Evolutionary conservation across 2,113 vertebrate genomes (phyloP), one percentile per base, ranked within the genome.

Genomic region (Dunckerocampus dactyliophorus): DNA sequence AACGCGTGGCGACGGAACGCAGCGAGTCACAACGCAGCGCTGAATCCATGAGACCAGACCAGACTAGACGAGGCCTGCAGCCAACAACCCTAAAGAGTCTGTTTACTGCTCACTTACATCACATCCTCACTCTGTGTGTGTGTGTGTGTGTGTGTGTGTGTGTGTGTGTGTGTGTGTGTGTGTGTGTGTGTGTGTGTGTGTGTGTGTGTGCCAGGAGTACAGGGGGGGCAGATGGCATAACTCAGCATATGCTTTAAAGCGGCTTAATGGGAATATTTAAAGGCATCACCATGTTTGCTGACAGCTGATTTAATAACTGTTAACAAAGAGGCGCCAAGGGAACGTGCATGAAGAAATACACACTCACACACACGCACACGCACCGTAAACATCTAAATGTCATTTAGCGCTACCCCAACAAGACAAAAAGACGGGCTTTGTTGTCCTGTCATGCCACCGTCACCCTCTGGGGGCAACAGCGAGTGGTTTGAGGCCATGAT

Each of bases 261-360:
- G 67, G 79, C 78, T 82, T 83, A 88, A 86, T 82, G 56, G 75
- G 74, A 76, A 79, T 63, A 68, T 77, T 70, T 75, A 74, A 75
- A 71, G 62, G 71, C 48, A 22, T 39, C 53, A 63, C 43, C 69
- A 45, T 74, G 65, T 58, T 55, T 3, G 60, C 73, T 88, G 85
- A 88, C 84, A 89, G 79, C 76, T 34, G 77, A 86, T 84, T 86
- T 87, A 87, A 87, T 85, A 21, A 16, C 60, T 80, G 46, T 61
- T 88, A 89, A 87, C 81, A 77, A 83, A 70, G 63, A 81, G 48
- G 43, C 47, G 28, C 28, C 1, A 8, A n/a, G 14, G 17, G 21
- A 12, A 49, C 22, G 48, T 16, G 50, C 50, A 47, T 8, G 42
- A 28, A 28, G 24, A 28, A 28, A 28, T 28, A 28, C 49, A 49